phyloP scores from a whole-genome alignment of 1,140 invertebrate species.

The Dinothrombium tinctorium region DNA sequence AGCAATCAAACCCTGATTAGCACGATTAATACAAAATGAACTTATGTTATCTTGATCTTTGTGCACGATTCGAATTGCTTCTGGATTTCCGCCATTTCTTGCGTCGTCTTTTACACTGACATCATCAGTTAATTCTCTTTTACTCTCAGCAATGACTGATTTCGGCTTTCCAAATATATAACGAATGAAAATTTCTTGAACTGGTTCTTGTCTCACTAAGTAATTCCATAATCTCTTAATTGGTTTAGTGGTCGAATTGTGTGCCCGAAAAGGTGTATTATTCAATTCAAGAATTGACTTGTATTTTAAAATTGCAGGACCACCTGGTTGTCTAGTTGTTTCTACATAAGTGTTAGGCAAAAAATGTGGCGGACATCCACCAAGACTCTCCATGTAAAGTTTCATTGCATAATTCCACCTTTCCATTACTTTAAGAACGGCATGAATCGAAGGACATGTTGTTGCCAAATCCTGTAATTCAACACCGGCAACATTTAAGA shows the following conservation, averaged over 20 bases:
- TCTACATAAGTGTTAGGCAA: conserved; percentile 53
- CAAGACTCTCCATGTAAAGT: conserved; percentile 44
- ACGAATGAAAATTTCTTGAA: conserved; percentile 84
- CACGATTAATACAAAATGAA: conserved; percentile 85
- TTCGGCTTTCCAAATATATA: conserved; percentile 49
- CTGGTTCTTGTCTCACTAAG: conserved; percentile 66
- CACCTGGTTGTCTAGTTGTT: conserved; percentile 28
- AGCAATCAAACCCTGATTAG: conserved; percentile 54
- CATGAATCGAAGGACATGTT: conserved; percentile 75
- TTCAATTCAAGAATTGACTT: conserved; percentile 63
- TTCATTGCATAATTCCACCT: conserved; percentile 64
- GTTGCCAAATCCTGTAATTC: conserved; percentile 82
- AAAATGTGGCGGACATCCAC: conserved; percentile 40
- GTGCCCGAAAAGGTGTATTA: conserved; percentile 63
- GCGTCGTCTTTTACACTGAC: conserved; percentile 15
- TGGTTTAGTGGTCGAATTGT: conserved; percentile 40
- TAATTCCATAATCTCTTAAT: conserved; percentile 75
- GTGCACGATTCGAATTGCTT: conserved; percentile 78
- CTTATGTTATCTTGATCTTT: conserved; percentile 97
- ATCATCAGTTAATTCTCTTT: conserved; percentile 13
- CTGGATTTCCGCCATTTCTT: conserved; percentile 24
- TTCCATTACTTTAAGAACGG: conserved; percentile 52
- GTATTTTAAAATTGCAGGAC: conserved; percentile 77
- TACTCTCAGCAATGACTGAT: not conserved
- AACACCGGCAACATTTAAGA: conserved; percentile 59